Evolutionary conservation across 2,888 invertebrate species (phyloP), one percentile per base, ranked within the genome.

Genomic region (Pyrocoelia pectoralis): DNA sequence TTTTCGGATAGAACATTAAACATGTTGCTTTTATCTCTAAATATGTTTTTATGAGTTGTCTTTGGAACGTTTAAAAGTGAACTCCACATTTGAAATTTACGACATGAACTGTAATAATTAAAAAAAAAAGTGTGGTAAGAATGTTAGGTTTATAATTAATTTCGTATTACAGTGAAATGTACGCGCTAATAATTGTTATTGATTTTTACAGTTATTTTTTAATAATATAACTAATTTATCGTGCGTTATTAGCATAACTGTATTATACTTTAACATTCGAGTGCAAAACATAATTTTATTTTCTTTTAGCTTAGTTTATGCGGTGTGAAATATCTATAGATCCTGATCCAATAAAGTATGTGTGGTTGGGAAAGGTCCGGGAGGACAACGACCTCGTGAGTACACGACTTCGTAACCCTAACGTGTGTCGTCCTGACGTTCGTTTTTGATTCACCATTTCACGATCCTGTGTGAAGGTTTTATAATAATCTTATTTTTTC

Each of bases 251-350:
- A 24, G 53, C 48, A 41, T 57, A 65, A 65, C 61, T 56, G 56
- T 65, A 56, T 38, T 56, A 43, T 50, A 51, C 54, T 63, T 64
- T 56, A 64, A 24, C 50, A 56, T 60, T 46, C 52, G 50, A 64
- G 57, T 52, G 38, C 33, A 53, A 55, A 56, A 56, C 52, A 43
- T 56, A n/a, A 33, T 33, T 33, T 33, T 62, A 57, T 57, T 65
- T 61, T 54, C 48, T 48, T 52, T 48, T 50, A 46, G 24, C 4
- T 24, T 24, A n/a, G 29, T 41, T 56, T 56, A 57, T 65, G 65
- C 61, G 43, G 65, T 65, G 65, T 65, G 65, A 65, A 65, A 65
- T 65, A 65, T 65, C 65, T 65, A 60, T 61, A 65, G 65, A 61
- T 65, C 56, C 65, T 61, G 65, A 61, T 65, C 65, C 61, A 65